These are phyloP conservation scores for Palloptera scutellata DNA, from an alignment of 2,888 invertebrate species.

Conservation along the genomic window DNA sequence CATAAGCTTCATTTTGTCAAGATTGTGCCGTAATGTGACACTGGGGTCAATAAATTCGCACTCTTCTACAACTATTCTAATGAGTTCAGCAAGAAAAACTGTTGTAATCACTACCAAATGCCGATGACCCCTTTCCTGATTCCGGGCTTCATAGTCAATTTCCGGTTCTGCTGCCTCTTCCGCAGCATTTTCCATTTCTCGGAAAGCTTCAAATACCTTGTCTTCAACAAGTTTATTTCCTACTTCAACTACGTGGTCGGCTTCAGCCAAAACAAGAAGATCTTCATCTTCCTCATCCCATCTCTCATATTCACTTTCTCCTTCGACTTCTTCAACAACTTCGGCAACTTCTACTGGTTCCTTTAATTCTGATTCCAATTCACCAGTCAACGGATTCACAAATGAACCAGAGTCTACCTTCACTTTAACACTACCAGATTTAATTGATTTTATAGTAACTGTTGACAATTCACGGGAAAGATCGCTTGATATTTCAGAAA, in stretches of 20 bases:
- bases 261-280: constrained; percentile 29
- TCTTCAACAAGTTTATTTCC: constrained; percentile 8
- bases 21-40: constrained; percentile 34
- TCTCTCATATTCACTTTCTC: background rate
- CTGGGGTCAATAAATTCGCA: constrained; percentile 39
- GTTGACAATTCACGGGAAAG: background rate
- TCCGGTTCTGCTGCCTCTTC: background rate
- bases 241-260: constrained; percentile 17
- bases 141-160: constrained; percentile 28
- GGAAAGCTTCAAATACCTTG: constrained; percentile 31
- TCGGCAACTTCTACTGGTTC: background rate
- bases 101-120: constrained; percentile 18
- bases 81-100: constrained; percentile 42
- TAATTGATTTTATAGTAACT: background rate
- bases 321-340: background rate
- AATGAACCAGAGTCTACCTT: constrained; percentile 34
- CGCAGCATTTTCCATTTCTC: constrained; percentile 27
- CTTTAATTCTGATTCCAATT: background rate
- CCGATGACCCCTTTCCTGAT: background rate
- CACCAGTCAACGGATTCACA: constrained; percentile 39
- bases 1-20: constrained; percentile 46
- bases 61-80: constrained; percentile 37
- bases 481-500: constrained; percentile 34
- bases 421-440: background rate
- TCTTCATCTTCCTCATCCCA: background rate